Base-by-base conservation (phyloP, 1,140 invertebrate genomes). In the Megalonaias nervosa region DNA sequence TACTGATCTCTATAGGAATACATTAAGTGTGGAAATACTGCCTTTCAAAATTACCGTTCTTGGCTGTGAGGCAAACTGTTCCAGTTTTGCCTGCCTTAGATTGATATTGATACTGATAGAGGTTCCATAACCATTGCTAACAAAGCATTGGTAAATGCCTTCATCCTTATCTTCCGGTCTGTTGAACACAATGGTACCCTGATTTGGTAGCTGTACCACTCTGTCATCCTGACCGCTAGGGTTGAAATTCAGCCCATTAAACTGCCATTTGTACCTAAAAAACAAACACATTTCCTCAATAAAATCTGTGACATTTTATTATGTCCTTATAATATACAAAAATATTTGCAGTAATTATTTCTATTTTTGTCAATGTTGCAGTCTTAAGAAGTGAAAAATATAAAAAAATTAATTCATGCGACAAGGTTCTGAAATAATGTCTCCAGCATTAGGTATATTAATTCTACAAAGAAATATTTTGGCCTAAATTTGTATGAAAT, bases 91-190 rank as follows among this genome's bases (percentile, higher is more conserved):
- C 56, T 84, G 71, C 26, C 87, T 62, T 16, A 87, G 77, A 74
- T 86, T 86, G 16, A 84, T 64, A 60, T 81, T 85, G 14, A 84
- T 77, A 12, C 82, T 82, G n/a, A 81, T 75, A 55, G 82, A 87
- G 9, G 93, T 95, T 65, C 98, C 98, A 93, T 97, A 97, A 84
- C 96, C 95, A 88, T 99, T 99, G 84, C 94, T 93, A 0, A 98
- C 98, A 90, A 98, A 97, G 91, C 98, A 99, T 89, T 99, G 98
- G 91, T 99, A 99, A 83, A 98, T 84, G 87, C 93, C 97, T 55
- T 98, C 92, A 91, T 99, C 98, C 87, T 98, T 97, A 84, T 98
- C 95, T 71, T 94, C 92, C 0, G 97, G 97, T 80, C 93, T 93
- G 59, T 95, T 95, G 72, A 99, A 95, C 11, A 98, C 95, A 15